Conservation (phyloP, 2,888 invertebrate species). For the Nezara viridula region DNA sequence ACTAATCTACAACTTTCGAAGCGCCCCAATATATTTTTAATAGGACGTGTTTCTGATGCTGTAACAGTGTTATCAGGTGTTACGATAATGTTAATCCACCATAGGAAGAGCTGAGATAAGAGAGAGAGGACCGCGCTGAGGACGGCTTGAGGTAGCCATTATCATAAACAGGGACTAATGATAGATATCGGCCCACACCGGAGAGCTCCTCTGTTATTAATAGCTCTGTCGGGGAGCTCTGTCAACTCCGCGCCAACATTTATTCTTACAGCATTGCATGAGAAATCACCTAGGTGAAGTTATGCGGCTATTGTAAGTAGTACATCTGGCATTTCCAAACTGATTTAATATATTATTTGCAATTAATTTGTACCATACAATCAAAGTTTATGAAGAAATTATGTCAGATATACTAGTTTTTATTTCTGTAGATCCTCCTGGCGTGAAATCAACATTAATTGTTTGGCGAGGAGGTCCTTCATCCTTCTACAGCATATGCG, state of each 20-base stretch:
- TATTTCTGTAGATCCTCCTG: too few relatives aligned
- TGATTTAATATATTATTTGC: too few relatives aligned
- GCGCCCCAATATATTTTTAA: neutral
- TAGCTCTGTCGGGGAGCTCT: neutral
- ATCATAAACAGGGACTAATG: neutral
- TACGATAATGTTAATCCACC: neutral
- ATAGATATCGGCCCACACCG: slow-evolving; percentile 10
- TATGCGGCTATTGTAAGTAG: neutral
- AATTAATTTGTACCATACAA: too few relatives aligned
- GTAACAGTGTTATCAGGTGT: neutral
- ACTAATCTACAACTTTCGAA: neutral
- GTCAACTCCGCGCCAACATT: neutral
- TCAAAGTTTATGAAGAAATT: too few relatives aligned
- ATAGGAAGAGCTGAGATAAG: neutral
- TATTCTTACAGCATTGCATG: neutral
- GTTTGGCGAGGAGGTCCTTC: too few relatives aligned
- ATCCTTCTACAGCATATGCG: too few relatives aligned
- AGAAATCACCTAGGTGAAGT: neutral
- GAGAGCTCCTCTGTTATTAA: neutral
- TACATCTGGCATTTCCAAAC: too few relatives aligned
- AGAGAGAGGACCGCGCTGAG: neutral
- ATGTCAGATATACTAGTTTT: too few relatives aligned
- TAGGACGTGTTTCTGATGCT: neutral
- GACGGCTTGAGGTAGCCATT: neutral
- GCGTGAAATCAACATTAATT: too few relatives aligned